phyloP scores from a whole-genome alignment of 2,797 vertebrate species.

The Sebastes nivosus region DNA sequence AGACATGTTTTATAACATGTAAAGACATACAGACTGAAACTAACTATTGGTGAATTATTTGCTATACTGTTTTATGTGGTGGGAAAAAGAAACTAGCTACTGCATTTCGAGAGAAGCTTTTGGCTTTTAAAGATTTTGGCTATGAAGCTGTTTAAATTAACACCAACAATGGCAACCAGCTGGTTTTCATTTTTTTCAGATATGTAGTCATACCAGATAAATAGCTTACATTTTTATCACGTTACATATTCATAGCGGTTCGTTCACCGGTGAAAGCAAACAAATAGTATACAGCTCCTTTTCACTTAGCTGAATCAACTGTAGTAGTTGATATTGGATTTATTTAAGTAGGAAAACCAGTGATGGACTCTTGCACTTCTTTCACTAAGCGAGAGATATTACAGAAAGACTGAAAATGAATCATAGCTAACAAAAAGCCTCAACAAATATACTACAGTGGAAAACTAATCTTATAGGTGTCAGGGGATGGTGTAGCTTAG shows the following conservation, averaged over 20 bases:
- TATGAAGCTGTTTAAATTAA: not conserved
- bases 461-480: not conserved
- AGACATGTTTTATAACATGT: conserved; percentile 11
- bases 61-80: not conserved
- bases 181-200: not conserved
- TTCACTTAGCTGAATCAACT: not conserved
- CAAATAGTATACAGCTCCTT: not conserved
- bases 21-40: not conserved
- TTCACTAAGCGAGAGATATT: not conserved
- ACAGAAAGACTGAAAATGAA: not conserved
- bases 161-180: not conserved
- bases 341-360: not conserved
- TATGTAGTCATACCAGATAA: not conserved
- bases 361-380: not conserved
- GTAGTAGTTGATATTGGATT: too few relatives aligned
- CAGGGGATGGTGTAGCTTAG: not conserved
- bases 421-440: not conserved
- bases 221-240: not conserved
- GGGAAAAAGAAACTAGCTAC: not conserved
- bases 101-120: not conserved
- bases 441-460: too few relatives aligned
- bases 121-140: not conserved
- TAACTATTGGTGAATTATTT: not conserved
- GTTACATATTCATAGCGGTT: not conserved
- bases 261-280: not conserved